These are phyloP conservation scores for Aratinga solstitialis DNA, from an alignment of 2,797 vertebrate genomes.

Conservation along the genomic window DNA sequence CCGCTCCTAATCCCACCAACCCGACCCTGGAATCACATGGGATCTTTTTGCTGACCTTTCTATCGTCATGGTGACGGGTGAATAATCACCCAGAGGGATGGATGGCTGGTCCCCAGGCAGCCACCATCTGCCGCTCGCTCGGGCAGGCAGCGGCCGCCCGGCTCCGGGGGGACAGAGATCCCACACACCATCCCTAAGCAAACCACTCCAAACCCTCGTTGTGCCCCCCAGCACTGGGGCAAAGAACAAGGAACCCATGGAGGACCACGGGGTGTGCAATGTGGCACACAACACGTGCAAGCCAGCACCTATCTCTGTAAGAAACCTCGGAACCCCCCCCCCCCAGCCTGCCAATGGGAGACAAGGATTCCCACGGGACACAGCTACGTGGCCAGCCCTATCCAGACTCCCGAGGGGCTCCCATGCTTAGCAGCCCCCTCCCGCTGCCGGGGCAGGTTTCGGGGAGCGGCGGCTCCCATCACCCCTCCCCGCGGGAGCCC, in stretches of 20 bases:
- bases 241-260: background rate
- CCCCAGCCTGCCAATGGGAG: accelerated
- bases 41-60: slow-evolving; percentile 59
- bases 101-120: slow-evolving; percentile 52
- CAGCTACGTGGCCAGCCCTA: background rate
- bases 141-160: background rate
- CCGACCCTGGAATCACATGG: background rate
- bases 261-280: accelerated
- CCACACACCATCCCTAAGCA: background rate
- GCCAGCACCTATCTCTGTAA: background rate
- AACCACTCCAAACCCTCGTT: background rate
- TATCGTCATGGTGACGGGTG: slow-evolving; percentile 62
- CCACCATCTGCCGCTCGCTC: slow-evolving; percentile 56
- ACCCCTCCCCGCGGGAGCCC: background rate
- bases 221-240: accelerated
- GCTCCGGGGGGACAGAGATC: background rate
- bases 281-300: accelerated
- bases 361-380: accelerated
- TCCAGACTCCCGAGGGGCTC: background rate
- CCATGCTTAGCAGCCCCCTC: background rate
- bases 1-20: slow-evolving; percentile 35
- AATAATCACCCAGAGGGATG: slow-evolving; percentile 34
- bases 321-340: background rate
- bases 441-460: background rate
- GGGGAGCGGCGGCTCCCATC: background rate